phyloP scores from a whole-genome alignment of 2,113 vertebrate species.

The Oryzias curvinotus region DNA sequence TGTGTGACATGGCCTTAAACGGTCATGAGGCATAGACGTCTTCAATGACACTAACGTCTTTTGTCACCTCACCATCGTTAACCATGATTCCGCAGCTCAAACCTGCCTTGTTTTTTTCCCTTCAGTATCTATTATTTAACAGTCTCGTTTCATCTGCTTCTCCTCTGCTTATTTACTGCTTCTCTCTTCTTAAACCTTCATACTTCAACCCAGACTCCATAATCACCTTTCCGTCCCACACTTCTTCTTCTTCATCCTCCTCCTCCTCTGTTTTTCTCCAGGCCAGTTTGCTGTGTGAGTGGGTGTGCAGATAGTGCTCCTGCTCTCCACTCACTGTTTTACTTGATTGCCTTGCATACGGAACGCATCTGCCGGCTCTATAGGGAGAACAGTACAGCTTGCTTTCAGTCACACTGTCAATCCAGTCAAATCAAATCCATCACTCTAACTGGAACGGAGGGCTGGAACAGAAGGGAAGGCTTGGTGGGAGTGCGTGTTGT shows the following conservation, averaged over 20 bases:
- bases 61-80: not conserved
- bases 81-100: no score
- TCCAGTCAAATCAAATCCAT: slow-evolving; percentile 40
- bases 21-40: not conserved
- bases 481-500: not conserved
- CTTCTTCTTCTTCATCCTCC: slow-evolving; percentile 26
- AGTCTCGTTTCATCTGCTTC: not conserved
- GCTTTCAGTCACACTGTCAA: slow-evolving; percentile 45
- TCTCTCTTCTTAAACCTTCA: slow-evolving; percentile 28
- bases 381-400: slow-evolving; percentile 35
- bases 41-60: not conserved
- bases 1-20: slow-evolving; percentile 7
- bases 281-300: slow-evolving; percentile 33
- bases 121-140: slow-evolving; percentile 10
- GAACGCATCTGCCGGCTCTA: slow-evolving; percentile 9
- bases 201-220: slow-evolving; percentile 21
- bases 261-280: slow-evolving; percentile 32
- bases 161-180: slow-evolving; percentile 35
- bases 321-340: slow-evolving; percentile 38
- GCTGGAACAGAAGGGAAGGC: not conserved
- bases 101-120: not conserved
- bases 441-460: slow-evolving; percentile 21
- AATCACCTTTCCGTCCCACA: slow-evolving; percentile 47
- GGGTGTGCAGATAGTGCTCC: slow-evolving; percentile 40
- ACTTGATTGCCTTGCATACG: slow-evolving; percentile 48